Percentiles rank a stretch among this genome's conserved stretches.
Conservation (phyloP, 1,140 invertebrate genomes). For the Eufriesea mexicana region DNA sequence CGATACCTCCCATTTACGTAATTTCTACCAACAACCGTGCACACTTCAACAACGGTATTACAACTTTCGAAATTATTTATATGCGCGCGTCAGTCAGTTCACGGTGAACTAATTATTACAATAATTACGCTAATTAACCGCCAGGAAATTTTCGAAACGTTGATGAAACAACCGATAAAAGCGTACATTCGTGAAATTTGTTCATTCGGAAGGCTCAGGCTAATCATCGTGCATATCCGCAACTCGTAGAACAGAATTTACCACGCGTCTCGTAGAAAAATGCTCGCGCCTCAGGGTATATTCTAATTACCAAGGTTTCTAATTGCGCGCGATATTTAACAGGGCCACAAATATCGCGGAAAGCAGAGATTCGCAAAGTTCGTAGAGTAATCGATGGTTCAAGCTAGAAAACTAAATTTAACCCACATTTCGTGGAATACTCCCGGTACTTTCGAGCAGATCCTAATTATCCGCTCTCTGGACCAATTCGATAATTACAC, state of each 20-base stretch:
- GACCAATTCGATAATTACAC: conserved; percentile 24
- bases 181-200: no score
- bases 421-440: not conserved
- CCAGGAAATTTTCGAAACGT: no score
- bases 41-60: no score
- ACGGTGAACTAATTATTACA: conserved; percentile 17
- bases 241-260: not conserved
- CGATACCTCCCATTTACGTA: no score
- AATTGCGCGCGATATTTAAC: conserved; percentile 14
- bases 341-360: not conserved
- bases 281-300: not conserved
- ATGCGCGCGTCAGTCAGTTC: not conserved
- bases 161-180: not conserved
- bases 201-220: no score
- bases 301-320: not conserved
- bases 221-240: not conserved
- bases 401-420: not conserved
- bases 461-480: conserved; percentile 18
- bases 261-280: not conserved
- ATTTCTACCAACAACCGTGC: no score
- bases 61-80: conserved; percentile 13
- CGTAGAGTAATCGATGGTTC: not conserved
- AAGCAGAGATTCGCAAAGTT: not conserved
- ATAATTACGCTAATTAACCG: not conserved
- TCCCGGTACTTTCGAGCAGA: not conserved